Conservation (phyloP, 2,888 invertebrate genomes). For the Xestia rhomboidea region DNA sequence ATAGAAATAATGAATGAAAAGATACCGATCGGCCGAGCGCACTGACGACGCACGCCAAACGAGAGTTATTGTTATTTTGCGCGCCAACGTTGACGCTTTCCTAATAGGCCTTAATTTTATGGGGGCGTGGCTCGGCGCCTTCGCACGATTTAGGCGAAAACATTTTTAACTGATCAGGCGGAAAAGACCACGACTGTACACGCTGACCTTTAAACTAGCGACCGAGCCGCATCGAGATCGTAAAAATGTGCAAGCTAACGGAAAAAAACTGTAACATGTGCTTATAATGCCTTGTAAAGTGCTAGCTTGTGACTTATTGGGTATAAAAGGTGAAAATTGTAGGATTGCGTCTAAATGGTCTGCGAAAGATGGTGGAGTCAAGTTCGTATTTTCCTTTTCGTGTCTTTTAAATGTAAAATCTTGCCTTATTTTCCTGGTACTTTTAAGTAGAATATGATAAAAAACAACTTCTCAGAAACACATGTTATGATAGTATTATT, state of each 20-base stretch:
- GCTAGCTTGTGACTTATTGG: slow-evolving; percentile 56
- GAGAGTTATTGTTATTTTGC: too few relatives aligned
- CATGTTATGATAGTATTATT: slow-evolving; percentile 15
- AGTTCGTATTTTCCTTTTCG: slow-evolving; percentile 15
- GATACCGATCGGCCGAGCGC: too few relatives aligned
- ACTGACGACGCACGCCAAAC: too few relatives aligned
- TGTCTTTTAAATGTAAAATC: slow-evolving; percentile 5
- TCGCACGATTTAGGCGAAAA: too few relatives aligned
- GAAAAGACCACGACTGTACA: too few relatives aligned
- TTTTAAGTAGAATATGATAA: slow-evolving; percentile 22
- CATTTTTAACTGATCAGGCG: too few relatives aligned
- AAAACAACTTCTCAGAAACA: slow-evolving; percentile 30
- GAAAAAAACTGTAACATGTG: slow-evolving; percentile 74
- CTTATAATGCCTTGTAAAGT: slow-evolving; percentile 65
- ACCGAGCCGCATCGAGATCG: slow-evolving; percentile 71
- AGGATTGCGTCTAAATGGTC: slow-evolving; percentile 47
- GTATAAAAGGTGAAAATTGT: slow-evolving; percentile 62
- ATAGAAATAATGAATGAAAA: too few relatives aligned
- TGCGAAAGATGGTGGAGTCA: slow-evolving; percentile 29
- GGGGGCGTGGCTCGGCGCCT: too few relatives aligned
- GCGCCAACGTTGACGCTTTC: too few relatives aligned
- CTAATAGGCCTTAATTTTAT: too few relatives aligned
- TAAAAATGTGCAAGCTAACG: slow-evolving; percentile 87
- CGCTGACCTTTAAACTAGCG: slow-evolving; percentile 48
- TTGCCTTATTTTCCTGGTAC: slow-evolving; percentile 13